Conservation (phyloP, 2,888 invertebrate genomes). For the Lamellibrachia satsuma region DNA sequence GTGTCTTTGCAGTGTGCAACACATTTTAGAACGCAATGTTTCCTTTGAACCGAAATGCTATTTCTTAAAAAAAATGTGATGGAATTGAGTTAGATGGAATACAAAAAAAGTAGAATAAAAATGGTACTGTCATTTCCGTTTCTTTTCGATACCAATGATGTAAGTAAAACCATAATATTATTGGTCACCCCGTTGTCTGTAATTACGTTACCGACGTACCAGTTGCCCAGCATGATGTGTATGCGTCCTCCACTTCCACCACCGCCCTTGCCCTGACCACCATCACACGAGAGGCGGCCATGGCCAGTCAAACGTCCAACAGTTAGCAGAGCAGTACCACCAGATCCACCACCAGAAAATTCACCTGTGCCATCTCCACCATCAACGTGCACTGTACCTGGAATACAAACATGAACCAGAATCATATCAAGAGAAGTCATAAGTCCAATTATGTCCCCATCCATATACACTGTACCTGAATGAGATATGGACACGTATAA, state of each 20-base stretch:
- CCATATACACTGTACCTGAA: no score
- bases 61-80: no score
- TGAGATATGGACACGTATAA: no score
- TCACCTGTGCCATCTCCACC: constrained; percentile 39
- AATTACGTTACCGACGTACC: not conserved
- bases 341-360: constrained; percentile 32
- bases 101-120: no score
- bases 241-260: constrained; percentile 29
- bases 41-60: no score
- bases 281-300: constrained; percentile 27
- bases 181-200: not conserved
- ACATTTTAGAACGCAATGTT: no score
- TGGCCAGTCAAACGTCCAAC: constrained; percentile 28
- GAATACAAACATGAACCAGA: not conserved
- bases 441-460: not conserved
- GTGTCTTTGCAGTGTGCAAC: no score
- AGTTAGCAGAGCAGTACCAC: constrained; percentile 24
- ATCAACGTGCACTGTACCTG: constrained; percentile 46
- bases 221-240: not conserved
- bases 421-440: not conserved
- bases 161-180: no score
- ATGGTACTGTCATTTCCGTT: no score
- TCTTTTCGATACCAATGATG: not conserved
- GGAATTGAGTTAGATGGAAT: no score
- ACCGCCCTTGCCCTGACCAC: constrained; percentile 26